These are phyloP conservation scores for Sericinus montela DNA, from an alignment of 2,888 invertebrate genomes.

Conservation along the genomic window DNA sequence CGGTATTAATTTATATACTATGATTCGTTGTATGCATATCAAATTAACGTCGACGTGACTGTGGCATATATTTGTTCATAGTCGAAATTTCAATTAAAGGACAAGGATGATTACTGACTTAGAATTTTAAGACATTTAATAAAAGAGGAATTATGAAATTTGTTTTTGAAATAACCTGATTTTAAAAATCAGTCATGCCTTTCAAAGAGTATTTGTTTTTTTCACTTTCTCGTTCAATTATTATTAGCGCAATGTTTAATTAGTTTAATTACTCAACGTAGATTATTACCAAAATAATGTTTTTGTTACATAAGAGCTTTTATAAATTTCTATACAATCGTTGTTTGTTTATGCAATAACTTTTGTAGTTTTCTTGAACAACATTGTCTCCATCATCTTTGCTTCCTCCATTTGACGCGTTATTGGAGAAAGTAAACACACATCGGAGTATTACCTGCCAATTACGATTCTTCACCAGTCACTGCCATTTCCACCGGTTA, in stretches of 20 bases:
- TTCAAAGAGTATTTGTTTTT: too few species aligned
- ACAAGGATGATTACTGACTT: too few species aligned
- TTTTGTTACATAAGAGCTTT: neutral
- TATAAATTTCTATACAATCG: neutral
- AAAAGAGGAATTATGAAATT: too few species aligned
- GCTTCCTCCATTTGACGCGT: slow-evolving; percentile 34
- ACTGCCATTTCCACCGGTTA: slow-evolving; percentile 29
- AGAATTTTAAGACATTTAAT: too few species aligned
- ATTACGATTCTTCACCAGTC: slow-evolving; percentile 40
- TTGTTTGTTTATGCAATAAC: neutral
- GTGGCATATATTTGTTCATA: too few species aligned
- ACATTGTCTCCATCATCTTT: slow-evolving; percentile 8
- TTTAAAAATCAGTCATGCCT: too few species aligned
- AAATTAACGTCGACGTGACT: too few species aligned
- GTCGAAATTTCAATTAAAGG: too few species aligned
- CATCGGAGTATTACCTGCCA: slow-evolving; percentile 41
- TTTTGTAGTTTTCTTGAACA: neutral
- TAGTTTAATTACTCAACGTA: neutral
- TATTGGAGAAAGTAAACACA: slow-evolving; percentile 47
- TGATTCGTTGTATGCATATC: too few species aligned
- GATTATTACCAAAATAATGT: neutral
- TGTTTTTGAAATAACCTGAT: too few species aligned
- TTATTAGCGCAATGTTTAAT: slow-evolving; percentile 7
- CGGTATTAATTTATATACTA: too few species aligned
- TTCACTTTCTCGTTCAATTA: too few species aligned